Evolutionary conservation across 2,888 invertebrate species (phyloP).

Genomic region (Alviniconcha strummeri): DNA sequence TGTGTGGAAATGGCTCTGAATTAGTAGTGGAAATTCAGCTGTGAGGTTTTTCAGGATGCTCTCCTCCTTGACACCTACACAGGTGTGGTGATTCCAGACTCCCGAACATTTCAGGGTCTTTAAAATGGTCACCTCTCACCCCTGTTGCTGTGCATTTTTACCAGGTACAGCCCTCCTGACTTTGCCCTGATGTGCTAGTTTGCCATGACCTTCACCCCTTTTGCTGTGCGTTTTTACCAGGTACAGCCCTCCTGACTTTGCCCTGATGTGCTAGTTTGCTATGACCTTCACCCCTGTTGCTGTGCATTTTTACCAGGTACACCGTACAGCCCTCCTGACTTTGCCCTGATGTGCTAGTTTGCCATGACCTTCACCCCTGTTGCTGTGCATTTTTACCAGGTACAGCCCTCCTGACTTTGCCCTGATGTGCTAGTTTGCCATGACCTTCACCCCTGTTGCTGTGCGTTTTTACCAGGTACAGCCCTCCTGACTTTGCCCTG

Average conservation of each 20-base stretch:
- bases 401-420: conserved; percentile 77
- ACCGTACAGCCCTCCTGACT: conserved; percentile 78
- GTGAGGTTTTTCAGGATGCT: too few relatives aligned
- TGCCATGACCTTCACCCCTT: too few relatives aligned
- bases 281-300: too few relatives aligned
- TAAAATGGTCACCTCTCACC: too few relatives aligned
- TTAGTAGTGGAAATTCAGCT: too few relatives aligned
- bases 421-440: conserved; percentile 78
- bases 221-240: conserved; percentile 60
- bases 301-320: conserved; percentile 64
- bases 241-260: conserved; percentile 77
- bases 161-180: too few relatives aligned
- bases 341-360: conserved; percentile 75
- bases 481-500: conserved; percentile 76
- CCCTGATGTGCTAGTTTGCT: conserved; percentile 77
- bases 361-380: conserved; percentile 82
- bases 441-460: conserved; percentile 78
- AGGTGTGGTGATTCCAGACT: too few relatives aligned
- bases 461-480: conserved; percentile 71
- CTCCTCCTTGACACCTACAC: too few relatives aligned
- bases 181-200: too few relatives aligned
- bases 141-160: too few relatives aligned
- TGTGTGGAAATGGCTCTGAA: too few relatives aligned
- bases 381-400: conserved; percentile 61
- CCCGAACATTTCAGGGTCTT: too few relatives aligned